phyloP scores from a whole-genome alignment of 1,140 invertebrate genomes.

The Palaemon carinicauda region DNA sequence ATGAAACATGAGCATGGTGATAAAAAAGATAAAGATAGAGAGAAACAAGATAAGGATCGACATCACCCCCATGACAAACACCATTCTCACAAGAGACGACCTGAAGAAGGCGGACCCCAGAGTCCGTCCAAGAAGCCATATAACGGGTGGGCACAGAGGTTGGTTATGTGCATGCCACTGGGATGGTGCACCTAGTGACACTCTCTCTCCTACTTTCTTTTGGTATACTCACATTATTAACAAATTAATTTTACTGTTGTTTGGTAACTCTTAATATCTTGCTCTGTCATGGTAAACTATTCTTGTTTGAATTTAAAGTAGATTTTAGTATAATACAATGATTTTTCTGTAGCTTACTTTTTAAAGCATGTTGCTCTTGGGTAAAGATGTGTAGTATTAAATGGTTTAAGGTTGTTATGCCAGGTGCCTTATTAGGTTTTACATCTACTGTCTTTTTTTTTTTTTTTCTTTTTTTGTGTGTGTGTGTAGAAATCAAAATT shows the following conservation, averaged over 20 bases:
- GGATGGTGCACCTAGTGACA: not conserved
- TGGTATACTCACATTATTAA: not conserved
- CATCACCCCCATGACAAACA: slow-evolving; percentile 17
- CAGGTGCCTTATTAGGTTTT: too few relatives aligned
- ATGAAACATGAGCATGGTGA: slow-evolving; percentile 13
- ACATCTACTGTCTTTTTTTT: too few relatives aligned
- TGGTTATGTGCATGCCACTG: slow-evolving; percentile 19
- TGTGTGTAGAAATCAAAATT: too few relatives aligned
- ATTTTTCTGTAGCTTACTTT: too few relatives aligned
- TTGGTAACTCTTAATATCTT: not conserved
- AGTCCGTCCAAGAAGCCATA: slow-evolving; percentile 52
- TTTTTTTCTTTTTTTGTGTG: too few relatives aligned
- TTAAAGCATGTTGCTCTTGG: too few relatives aligned
- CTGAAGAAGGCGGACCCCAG: slow-evolving; percentile 16
- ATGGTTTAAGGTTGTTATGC: too few relatives aligned
- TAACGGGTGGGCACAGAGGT: slow-evolving; percentile 50
- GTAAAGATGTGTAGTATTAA: too few relatives aligned
- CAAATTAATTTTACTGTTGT: not conserved
- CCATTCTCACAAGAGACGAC: slow-evolving; percentile 15
- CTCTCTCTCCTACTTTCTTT: slow-evolving; percentile 3
- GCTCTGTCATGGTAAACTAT: too few relatives aligned
- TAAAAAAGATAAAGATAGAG: slow-evolving; percentile 37
- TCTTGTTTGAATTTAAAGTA: too few relatives aligned
- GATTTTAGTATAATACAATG: too few relatives aligned
- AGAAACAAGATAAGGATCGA: slow-evolving; percentile 21